phyloP scores from a whole-genome alignment of 35 echinoderm and acorn worm genomes.

The Hemicentrotus pulcherrimus region DNA sequence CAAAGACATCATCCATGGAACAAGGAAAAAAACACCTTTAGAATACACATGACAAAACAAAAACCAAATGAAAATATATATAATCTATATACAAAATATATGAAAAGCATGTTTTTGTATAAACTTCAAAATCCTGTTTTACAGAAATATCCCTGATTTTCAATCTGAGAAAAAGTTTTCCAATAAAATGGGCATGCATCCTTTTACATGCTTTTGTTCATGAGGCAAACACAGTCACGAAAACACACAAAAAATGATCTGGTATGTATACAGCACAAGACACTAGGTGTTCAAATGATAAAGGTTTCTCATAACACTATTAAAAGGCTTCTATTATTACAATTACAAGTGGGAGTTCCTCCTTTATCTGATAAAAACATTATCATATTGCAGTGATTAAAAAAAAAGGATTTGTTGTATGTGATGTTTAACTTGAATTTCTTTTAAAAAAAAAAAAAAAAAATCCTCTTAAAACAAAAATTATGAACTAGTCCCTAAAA shows the following conservation, averaged over 20 bases:
- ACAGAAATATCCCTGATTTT: not conserved
- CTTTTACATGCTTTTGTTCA: not conserved
- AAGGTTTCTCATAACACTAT: not conserved
- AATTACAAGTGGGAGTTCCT: not conserved
- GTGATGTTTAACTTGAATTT: not conserved
- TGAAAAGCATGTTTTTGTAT: not conserved
- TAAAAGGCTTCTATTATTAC: not conserved
- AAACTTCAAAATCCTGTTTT: not conserved
- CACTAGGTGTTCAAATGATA: not conserved
- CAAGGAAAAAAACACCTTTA: not conserved
- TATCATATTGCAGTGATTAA: not conserved
- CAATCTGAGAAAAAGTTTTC: not conserved
- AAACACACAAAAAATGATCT: not conserved
- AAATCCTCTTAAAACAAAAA: not conserved
- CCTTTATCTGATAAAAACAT: not conserved
- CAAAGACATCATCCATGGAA: not conserved
- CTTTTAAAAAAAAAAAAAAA: not conserved
- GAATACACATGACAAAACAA: not conserved
- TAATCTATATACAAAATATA: slow-evolving; percentile 21
- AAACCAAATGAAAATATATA: slow-evolving; percentile 15
- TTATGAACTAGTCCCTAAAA: not conserved
- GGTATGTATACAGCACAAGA: not conserved
- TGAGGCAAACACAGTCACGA: not conserved
- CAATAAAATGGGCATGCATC: not conserved
- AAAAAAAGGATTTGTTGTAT: not conserved